Conservation (phyloP, 2,888 invertebrate species). For the Caenorhabditis imperialis region DNA sequence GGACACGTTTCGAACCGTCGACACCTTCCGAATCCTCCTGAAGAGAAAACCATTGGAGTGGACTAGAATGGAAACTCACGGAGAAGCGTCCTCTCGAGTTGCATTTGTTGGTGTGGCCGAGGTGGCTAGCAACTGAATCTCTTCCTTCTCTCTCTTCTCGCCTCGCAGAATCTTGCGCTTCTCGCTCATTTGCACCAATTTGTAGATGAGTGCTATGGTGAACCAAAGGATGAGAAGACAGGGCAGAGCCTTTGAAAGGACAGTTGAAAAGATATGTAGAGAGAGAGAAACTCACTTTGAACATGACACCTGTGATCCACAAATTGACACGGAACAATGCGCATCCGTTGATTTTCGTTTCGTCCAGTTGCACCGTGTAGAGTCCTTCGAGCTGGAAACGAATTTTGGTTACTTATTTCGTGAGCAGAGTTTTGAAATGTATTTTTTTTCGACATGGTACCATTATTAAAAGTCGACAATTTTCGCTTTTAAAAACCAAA, state of each 20-base stretch:
- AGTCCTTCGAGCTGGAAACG: slow-evolving; percentile 53
- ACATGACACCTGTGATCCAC: slow-evolving; percentile 76
- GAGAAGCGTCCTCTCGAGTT: slow-evolving; percentile 25
- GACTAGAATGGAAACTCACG: slow-evolving; percentile 18
- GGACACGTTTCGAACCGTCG: slow-evolving; percentile 40
- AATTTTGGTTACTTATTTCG: background rate
- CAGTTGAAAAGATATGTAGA: background rate
- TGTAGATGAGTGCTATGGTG: slow-evolving; percentile 68
- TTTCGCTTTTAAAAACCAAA: background rate
- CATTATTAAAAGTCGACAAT: background rate
- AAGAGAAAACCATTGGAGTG: background rate
- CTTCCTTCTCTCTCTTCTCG: slow-evolving; percentile 40
- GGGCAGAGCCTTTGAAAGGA: slow-evolving; percentile 60
- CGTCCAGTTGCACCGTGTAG: slow-evolving; percentile 62
- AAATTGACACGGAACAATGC: slow-evolving; percentile 74
- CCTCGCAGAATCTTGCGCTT: slow-evolving; percentile 63
- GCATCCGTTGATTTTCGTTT: slow-evolving; percentile 67
- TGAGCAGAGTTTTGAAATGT: background rate
- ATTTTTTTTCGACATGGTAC: too few relatives aligned
- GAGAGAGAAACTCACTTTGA: slow-evolving; percentile 63
- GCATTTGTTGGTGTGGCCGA: slow-evolving; percentile 36
- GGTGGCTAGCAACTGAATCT: slow-evolving; percentile 40
- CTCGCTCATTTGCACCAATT: slow-evolving; percentile 67
- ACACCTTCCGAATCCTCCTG: slow-evolving; percentile 48
- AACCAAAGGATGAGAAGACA: slow-evolving; percentile 69